Base-by-base conservation (phyloP, 2,113 vertebrate species). In the Thunnus maccoyii region DNA sequence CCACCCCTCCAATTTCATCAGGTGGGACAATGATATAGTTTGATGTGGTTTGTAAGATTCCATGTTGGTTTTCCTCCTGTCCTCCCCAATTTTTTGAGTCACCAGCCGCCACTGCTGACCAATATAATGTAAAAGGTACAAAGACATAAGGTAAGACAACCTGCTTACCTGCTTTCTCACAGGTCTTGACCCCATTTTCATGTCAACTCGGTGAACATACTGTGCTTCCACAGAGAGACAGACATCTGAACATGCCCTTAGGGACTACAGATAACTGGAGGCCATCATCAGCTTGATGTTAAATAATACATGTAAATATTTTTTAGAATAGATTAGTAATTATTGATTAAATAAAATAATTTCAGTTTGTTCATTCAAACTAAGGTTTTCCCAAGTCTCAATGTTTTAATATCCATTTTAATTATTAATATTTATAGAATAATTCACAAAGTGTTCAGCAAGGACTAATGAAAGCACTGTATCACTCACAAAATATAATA, bases 401-500 rank as follows among this genome's bases (percentile, higher is more conserved):
- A 6, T 75, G 22, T 63, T 7, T 47, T 68, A 10, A 18, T 30
- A n/a, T 46, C 2, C 5, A 5, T 3, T 36, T 36, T 4, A 36
- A 36, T n/a, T 61, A 8, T 22, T 51, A 61, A 44, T 72, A 76
- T 85, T 72, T 76, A 72, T 62, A 50, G n/a, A 68, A 61, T n/a
- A 11, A 51, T 51, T 60, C 32, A 36, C 12, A 22, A 47, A 71
- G 22, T 36, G 36, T 32, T 32, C 22, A 32, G 50, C 5, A 2
- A 44, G 0, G 48, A 14, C 13, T 57, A 63, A 32, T 57, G 7
- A 14, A 78, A 64, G 15, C 22, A 30, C 15, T 47, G 2, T 20
- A 36, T 22, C 25, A 20, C 4, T 30, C 27, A 30, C 27, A 30
- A 30, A 30, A 30, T 30, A 30, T 30, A 30, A 30, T 30, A 30